Conservation (phyloP, 2,888 invertebrate genomes). For the Acronicta leporina region DNA sequence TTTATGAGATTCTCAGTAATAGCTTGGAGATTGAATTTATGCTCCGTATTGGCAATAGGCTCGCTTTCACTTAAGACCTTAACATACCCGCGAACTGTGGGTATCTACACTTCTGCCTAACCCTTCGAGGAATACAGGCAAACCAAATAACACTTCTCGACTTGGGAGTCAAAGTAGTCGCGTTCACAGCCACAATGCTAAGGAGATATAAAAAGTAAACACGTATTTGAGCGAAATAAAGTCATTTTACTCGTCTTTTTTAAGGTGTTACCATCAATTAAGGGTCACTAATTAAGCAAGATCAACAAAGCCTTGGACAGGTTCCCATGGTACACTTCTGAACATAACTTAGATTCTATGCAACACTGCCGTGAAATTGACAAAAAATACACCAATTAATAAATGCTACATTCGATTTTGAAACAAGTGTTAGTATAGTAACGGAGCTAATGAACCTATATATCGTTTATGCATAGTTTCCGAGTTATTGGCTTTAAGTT, state of each 20-base stretch:
- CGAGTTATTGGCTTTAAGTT: not conserved
- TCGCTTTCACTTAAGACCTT: too few relatives aligned
- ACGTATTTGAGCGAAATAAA: not conserved
- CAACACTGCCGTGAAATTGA: conserved; percentile 28
- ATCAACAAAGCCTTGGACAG: conserved; percentile 36
- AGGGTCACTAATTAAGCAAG: conserved; percentile 28
- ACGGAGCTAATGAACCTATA: not conserved
- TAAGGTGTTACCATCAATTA: conserved; percentile 28
- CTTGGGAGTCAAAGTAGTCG: too few relatives aligned
- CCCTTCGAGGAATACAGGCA: too few relatives aligned
- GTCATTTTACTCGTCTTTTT: conserved; percentile 9
- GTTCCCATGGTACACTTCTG: conserved; percentile 47
- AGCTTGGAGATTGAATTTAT: too few relatives aligned
- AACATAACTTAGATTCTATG: conserved; percentile 18
- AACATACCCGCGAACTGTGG: too few relatives aligned
- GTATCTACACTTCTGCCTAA: too few relatives aligned
- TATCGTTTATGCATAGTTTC: not conserved
- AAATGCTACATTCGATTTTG: not conserved
- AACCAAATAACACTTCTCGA: too few relatives aligned
- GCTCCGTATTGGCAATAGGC: too few relatives aligned
- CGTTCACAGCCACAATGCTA: too few relatives aligned
- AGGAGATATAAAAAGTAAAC: too few relatives aligned
- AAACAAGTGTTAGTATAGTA: not conserved
- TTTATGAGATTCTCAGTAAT: too few relatives aligned
- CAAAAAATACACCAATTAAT: not conserved